These are phyloP conservation scores for Plumapathes pennacea DNA, from an alignment of 92 coral and sea anemone genomes.

Conservation along the genomic window DNA sequence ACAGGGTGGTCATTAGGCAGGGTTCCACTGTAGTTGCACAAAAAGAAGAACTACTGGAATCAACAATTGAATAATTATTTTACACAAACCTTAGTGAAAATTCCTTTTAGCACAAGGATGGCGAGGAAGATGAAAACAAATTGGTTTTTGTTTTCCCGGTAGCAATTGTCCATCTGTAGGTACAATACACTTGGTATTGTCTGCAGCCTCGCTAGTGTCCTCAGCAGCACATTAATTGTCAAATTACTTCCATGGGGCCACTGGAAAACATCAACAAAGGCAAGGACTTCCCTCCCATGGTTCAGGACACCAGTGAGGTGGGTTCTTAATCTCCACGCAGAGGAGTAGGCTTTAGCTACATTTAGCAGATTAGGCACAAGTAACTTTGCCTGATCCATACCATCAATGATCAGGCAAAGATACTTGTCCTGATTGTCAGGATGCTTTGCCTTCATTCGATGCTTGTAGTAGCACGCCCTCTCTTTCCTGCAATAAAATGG, in stretches of 20 bases:
- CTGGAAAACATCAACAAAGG: constrained; percentile 24
- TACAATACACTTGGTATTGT: constrained; percentile 28
- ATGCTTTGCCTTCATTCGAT: constrained; percentile 37
- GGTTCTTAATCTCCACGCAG: constrained; percentile 49
- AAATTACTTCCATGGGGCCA: constrained; percentile 51
- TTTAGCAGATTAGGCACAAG: constrained; percentile 24
- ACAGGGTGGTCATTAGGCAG: too few species aligned
- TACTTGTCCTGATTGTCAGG: neutral
- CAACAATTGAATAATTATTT: too few species aligned
- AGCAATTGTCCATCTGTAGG: constrained; percentile 54
- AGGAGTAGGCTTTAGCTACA: constrained; percentile 27
- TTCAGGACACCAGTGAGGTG: constrained; percentile 32
- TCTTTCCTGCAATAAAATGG: constrained; percentile 52
- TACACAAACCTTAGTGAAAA: constrained; percentile 30
- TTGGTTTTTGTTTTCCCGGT: constrained; percentile 41
- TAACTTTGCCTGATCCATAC: constrained; percentile 55
- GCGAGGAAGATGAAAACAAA: constrained; percentile 31
- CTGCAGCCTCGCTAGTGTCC: constrained; percentile 1
- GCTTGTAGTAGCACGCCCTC: constrained; percentile 36
- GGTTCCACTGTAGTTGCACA: too few species aligned
- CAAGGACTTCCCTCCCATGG: constrained; percentile 21
- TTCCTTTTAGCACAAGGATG: neutral
- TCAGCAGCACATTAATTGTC: constrained; percentile 12
- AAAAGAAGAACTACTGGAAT: too few species aligned
- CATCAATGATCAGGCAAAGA: constrained; percentile 36